Evolutionary conservation across 35 echinoderm and acorn worm species (phyloP), one percentile per base, ranked within the genome.

Genomic region (Heliocidaris tuberculata): DNA sequence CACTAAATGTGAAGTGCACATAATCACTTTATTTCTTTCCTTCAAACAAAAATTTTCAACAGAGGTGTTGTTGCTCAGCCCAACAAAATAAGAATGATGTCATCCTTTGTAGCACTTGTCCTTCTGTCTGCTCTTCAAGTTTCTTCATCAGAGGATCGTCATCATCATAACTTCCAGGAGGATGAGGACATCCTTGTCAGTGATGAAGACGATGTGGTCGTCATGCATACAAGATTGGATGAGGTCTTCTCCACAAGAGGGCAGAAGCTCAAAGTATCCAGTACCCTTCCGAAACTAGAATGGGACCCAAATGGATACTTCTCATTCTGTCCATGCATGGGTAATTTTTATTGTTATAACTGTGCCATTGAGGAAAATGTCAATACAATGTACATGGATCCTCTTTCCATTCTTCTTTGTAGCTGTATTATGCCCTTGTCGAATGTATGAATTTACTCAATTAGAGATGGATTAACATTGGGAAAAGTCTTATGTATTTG

Each of bases 251-350:
- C 90, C 0, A 92, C 90, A 11, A 48, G 49, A 7, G 50, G 91
- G 27, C 9, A 32, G 29, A 30, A 52, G 16, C 9, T 93, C 2
- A 52, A 24, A 21, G 10, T 59, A 6, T 32, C 49, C 3, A 59
- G 17, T 27, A 93, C 48, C 50, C 21, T n/a, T 78, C 21, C 21
- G 7, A 89, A 89, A 89, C 50, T 93, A 6, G 17, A 88, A 85
- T 97, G 95, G 95, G 98, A 99, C 85, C 86, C 87, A 1, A 95
- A 88, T 42, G 96, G 96, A 35, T 97, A 97, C 50, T 30, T 99
- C 27, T 91, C 97, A 90, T 97, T 97, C 49, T 99, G 98, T 95
- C 98, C 96, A 1, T 99, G 98, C 93, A 99, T 99, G 98, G 98
- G 98, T 97, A 96, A 95, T 95, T 89, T 47, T 17, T 24, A 17